phyloP scores from a whole-genome alignment of 1,140 invertebrate species.

The Anastrepha obliqua region DNA sequence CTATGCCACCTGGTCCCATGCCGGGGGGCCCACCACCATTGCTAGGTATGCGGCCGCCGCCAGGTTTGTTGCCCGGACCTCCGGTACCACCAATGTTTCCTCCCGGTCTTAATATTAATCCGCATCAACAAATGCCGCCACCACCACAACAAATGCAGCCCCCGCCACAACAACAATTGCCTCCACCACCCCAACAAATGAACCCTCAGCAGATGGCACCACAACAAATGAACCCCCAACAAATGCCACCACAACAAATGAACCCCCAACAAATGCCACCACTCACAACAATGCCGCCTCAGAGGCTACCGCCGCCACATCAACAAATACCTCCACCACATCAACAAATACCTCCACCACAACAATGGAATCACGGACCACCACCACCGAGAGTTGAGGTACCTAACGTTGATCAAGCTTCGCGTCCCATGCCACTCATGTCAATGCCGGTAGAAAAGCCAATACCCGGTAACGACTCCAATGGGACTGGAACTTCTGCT shows the following conservation, averaged over 20 bases:
- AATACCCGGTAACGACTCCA: constrained; percentile 26
- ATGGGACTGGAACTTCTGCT: not conserved
- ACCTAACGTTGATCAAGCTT: constrained; percentile 18
- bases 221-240: not conserved
- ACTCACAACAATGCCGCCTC: constrained; percentile 43
- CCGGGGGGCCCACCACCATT: not conserved
- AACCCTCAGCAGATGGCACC: not conserved
- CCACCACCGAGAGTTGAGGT: not conserved
- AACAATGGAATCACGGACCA: constrained; percentile 51
- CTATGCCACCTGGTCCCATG: constrained; percentile 15
- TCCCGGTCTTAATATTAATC: constrained; percentile 14
- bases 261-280: constrained; percentile 51
- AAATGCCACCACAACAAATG: constrained; percentile 40
- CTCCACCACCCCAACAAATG: not conserved
- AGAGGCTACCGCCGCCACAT: constrained; percentile 51
- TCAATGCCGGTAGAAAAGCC: constrained; percentile 60
- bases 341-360: constrained; percentile 54
- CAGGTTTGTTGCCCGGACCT: constrained; percentile 4
- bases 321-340: constrained; percentile 53
- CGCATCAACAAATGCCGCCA: constrained; percentile 28
- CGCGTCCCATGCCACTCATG: constrained; percentile 63
- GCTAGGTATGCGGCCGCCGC: constrained; percentile 43
- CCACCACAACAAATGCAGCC: not conserved
- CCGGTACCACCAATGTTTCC: constrained; percentile 48
- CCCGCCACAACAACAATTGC: not conserved